Evolutionary conservation across 2,113 vertebrate genomes (phyloP).

Genomic region (Pituophis catenifer): DNA sequence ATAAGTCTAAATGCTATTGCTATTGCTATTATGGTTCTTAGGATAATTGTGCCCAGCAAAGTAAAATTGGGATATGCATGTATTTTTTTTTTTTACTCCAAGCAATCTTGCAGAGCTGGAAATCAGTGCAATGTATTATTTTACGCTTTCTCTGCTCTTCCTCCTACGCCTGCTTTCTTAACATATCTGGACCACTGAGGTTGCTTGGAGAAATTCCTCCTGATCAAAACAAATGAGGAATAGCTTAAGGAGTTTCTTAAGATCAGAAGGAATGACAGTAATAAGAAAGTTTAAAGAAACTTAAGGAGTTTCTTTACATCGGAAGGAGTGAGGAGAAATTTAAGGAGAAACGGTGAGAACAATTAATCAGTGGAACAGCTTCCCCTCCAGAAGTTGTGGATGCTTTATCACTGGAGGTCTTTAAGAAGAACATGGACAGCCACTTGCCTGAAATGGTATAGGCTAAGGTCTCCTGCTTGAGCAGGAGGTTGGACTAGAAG

Average conservation of each 20-base stretch:
- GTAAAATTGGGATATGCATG: background rate
- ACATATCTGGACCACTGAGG: background rate
- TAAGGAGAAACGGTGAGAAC: background rate
- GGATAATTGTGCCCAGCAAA: background rate
- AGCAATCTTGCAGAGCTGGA: background rate
- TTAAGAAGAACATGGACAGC: background rate
- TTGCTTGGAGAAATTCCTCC: background rate
- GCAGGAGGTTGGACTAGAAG: background rate
- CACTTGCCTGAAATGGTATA: background rate
- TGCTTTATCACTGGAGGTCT: background rate
- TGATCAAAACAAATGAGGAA: background rate
- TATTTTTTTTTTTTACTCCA: background rate
- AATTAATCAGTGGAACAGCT: background rate
- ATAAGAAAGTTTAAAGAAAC: too few relatives aligned
- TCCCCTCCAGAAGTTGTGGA: background rate
- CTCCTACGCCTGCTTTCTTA: background rate
- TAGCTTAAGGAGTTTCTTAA: background rate
- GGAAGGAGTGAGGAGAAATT: background rate
- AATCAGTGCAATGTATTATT: background rate
- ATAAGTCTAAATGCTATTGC: too few relatives aligned
- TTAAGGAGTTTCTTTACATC: too few relatives aligned
- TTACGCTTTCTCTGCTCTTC: background rate
- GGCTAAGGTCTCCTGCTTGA: background rate
- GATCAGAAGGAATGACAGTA: too few relatives aligned
- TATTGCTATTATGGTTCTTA: background rate